A percentile compares a stretch with the other conserved stretches of the same genome.
Conservation (phyloP, 2,888 invertebrate genomes). For the Conchocele bisecta region DNA sequence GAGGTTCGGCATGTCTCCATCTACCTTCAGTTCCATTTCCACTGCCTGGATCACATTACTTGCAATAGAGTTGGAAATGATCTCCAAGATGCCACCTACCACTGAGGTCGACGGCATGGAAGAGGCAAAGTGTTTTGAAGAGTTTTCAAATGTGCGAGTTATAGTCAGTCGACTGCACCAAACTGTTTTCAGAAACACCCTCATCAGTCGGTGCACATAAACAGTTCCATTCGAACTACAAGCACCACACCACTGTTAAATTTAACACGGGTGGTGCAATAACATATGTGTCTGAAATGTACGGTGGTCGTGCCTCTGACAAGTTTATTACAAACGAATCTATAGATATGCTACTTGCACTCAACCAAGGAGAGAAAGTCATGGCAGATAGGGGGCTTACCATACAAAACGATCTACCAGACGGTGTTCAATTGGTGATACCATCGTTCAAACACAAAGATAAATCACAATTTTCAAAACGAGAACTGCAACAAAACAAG, state of each 20-base stretch:
- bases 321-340: slow-evolving; percentile 35
- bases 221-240: slow-evolving; percentile 36
- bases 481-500: slow-evolving; percentile 14
- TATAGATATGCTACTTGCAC: slow-evolving; percentile 6
- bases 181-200: slow-evolving; percentile 33
- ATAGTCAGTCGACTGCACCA: slow-evolving; percentile 35
- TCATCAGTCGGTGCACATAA: slow-evolving; percentile 26
- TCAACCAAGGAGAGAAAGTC: slow-evolving; percentile 40
- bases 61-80: slow-evolving; percentile 11
- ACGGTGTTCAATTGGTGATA: slow-evolving; percentile 19
- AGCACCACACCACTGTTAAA: slow-evolving; percentile 49
- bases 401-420: slow-evolving; percentile 21
- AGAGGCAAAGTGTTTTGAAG: slow-evolving; percentile 16
- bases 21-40: slow-evolving; percentile 13
- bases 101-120: background rate
- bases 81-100: slow-evolving; percentile 22
- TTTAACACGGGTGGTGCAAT: slow-evolving; percentile 42
- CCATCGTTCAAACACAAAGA: slow-evolving; percentile 38
- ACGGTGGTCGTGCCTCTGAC: slow-evolving; percentile 40
- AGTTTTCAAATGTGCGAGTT: slow-evolving; percentile 22
- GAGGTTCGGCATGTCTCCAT: slow-evolving; percentile 16
- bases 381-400: slow-evolving; percentile 50
- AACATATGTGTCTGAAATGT: slow-evolving; percentile 42
- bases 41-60: slow-evolving; percentile 29
- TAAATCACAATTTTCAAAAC: slow-evolving; percentile 23